These are phyloP conservation scores for Gopherus evgoodei DNA, from an alignment of 2,113 vertebrate genomes.

Conservation along the genomic window DNA sequence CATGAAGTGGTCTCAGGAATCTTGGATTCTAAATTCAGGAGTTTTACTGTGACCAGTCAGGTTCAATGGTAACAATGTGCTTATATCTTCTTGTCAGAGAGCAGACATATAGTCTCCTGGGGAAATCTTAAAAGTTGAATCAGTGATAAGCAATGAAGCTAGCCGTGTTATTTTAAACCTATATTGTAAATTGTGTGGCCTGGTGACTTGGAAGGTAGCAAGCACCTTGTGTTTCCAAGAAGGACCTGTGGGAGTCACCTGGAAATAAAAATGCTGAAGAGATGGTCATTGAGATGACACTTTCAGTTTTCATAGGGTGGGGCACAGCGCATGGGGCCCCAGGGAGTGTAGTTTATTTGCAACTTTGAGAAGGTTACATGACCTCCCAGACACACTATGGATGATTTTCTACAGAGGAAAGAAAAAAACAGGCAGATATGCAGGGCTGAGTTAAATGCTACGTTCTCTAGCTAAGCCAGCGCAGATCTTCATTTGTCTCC, in stretches of 20 bases:
- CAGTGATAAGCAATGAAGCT: rapidly evolving
- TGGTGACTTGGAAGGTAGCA: background rate
- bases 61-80: background rate
- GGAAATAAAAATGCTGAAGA: background rate
- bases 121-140: background rate
- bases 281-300: background rate
- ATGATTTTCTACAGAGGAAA: background rate
- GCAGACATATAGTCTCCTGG: background rate
- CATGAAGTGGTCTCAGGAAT: background rate
- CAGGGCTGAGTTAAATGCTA: background rate
- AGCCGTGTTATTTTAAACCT: background rate
- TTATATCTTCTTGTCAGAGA: background rate
- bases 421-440: background rate
- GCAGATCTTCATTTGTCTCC: background rate
- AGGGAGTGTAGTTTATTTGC: background rate
- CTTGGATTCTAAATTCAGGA: background rate
- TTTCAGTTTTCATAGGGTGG: background rate
- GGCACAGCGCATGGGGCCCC: rapidly evolving
- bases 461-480: background rate
- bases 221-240: background rate
- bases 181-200: rapidly evolving
- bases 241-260: background rate
- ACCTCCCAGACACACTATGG: rapidly evolving
- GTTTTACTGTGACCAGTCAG: background rate
- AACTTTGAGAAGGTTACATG: rapidly evolving